phyloP scores from a whole-genome alignment of 2,888 invertebrate species.

The Campoplex capitator region DNA sequence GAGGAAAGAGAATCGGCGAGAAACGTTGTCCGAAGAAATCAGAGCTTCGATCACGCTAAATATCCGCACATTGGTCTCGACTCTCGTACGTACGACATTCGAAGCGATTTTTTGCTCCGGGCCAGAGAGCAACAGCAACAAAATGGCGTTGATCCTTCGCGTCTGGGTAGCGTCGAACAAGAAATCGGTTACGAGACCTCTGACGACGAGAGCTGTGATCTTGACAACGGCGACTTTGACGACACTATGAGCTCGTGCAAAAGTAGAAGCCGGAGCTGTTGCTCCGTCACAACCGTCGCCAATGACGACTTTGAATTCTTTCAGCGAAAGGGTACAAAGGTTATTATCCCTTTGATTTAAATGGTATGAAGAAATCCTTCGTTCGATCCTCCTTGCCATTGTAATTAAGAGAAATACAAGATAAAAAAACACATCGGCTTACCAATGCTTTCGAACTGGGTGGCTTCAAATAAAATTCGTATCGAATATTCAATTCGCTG shows the following conservation, averaged over 20 bases:
- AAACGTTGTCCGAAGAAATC: slow-evolving; percentile 78
- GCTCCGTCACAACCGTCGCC: slow-evolving; percentile 88
- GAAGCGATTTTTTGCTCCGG: slow-evolving; percentile 72
- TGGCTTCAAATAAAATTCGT: too few relatives aligned
- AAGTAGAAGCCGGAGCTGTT: slow-evolving; percentile 85
- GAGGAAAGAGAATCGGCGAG: slow-evolving; percentile 67
- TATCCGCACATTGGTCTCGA: slow-evolving; percentile 74
- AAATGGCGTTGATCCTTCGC: slow-evolving; percentile 51
- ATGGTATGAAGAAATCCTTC: slow-evolving; percentile 30
- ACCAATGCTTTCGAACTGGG: not conserved
- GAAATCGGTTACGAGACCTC: slow-evolving; percentile 80
- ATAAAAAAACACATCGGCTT: not conserved
- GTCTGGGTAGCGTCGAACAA: slow-evolving; percentile 70
- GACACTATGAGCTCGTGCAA: slow-evolving; percentile 84
- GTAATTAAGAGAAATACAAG: not conserved
- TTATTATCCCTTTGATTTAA: slow-evolving; percentile 66
- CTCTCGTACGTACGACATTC: slow-evolving; percentile 80
- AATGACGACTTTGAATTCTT: slow-evolving; percentile 89
- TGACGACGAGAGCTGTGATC: slow-evolving; percentile 82
- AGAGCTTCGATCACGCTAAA: slow-evolving; percentile 81
- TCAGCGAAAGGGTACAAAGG: slow-evolving; percentile 84
- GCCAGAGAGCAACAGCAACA: slow-evolving; percentile 67
- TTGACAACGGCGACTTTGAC: slow-evolving; percentile 81
- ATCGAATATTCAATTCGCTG: not conserved
- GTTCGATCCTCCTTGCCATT: slow-evolving; percentile 1